A percentile compares a stretch with the other conserved stretches of the same genome.
Conservation (phyloP, 2,797 vertebrate genomes). For the Danio choprae region DNA sequence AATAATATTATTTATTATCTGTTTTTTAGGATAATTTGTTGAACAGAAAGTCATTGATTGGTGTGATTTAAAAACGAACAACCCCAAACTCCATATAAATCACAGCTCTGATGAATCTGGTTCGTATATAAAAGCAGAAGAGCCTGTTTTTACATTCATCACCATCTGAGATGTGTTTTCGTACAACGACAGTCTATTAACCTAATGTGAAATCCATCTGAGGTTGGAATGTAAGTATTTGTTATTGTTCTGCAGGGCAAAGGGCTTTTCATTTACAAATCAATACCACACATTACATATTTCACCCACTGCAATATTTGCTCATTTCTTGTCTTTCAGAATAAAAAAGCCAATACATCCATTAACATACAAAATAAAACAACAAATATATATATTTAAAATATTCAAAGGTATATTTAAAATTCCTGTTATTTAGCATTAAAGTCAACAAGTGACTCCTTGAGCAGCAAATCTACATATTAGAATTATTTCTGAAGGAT, state of each 20-base stretch:
- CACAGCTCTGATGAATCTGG: neutral
- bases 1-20: too few relatives aligned
- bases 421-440: too few relatives aligned
- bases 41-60: too few relatives aligned
- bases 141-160: neutral
- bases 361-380: neutral
- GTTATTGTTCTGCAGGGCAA: neutral
- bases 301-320: neutral
- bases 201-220: neutral
- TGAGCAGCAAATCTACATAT: neutral
- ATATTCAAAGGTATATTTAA: neutral
- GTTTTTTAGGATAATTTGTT: too few relatives aligned
- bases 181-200: neutral
- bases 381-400: neutral
- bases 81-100: too few relatives aligned
- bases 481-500: constrained; percentile 4
- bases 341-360: neutral
- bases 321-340: neutral
- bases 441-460: too few relatives aligned
- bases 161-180: neutral
- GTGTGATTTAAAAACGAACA: too few relatives aligned
- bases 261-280: constrained; percentile 7
- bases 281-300: neutral
- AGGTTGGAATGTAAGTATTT: neutral
- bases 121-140: too few relatives aligned